A percentile compares a stretch with the other conserved stretches of the same genome.
These are phyloP conservation scores for Naja naja DNA, from an alignment of 2,113 vertebrate genomes.

Conservation along the genomic window DNA sequence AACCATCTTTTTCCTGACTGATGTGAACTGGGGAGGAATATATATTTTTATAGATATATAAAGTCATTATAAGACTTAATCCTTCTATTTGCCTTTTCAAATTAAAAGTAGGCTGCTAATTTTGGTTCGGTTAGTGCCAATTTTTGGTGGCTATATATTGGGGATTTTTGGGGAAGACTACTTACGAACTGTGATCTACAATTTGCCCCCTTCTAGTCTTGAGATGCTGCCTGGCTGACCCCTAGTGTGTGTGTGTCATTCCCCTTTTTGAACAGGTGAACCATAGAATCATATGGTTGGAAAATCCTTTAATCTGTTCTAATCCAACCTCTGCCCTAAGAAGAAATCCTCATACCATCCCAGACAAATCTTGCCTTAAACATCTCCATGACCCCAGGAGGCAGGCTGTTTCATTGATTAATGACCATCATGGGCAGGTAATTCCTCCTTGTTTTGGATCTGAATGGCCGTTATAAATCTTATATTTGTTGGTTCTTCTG, in stretches of 20 bases:
- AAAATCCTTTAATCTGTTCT: neutral
- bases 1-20: neutral
- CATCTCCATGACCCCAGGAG: neutral
- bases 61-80: neutral
- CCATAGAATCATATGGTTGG: neutral
- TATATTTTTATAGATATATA: neutral
- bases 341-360: neutral
- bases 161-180: neutral
- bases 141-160: neutral
- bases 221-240: neutral
- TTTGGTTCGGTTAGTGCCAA: neutral
- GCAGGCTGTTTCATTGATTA: neutral
- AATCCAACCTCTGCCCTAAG: neutral
- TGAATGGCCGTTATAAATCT: neutral
- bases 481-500: neutral
- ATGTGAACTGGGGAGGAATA: neutral
- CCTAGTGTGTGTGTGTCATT: slow-evolving; percentile 12
- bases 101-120: neutral
- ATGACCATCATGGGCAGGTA: neutral
- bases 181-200: neutral
- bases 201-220: neutral
- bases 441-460: neutral
- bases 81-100: neutral
- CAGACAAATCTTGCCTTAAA: neutral
- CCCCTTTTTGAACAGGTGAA: slow-evolving; percentile 40